phyloP scores from a whole-genome alignment of 2,113 vertebrate species.

The Boleophthalmus pectinirostris region DNA sequence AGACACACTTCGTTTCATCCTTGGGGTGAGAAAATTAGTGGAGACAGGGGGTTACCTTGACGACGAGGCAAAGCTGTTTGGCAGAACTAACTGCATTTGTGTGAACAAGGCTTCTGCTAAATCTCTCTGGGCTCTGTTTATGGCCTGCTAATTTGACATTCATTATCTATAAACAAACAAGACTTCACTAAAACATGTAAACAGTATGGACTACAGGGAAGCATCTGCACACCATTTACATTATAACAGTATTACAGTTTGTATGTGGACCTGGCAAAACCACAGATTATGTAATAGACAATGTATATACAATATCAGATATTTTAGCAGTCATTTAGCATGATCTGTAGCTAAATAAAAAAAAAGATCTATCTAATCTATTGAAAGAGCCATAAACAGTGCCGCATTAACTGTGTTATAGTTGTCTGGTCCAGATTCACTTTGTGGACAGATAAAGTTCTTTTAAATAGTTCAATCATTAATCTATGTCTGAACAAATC shows the following conservation, averaged over 20 bases:
- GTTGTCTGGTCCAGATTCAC: too few relatives aligned
- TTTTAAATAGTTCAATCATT: too few relatives aligned
- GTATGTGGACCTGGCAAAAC: not conserved
- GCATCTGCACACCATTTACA: not conserved
- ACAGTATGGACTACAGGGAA: not conserved
- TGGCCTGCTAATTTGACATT: conserved; percentile 1
- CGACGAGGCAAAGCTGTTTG: conserved; percentile 75
- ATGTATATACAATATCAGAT: not conserved
- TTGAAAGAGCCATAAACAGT: too few relatives aligned
- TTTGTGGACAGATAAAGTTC: too few relatives aligned
- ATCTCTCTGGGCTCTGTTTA: not conserved
- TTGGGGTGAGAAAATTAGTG: conserved; percentile 34
- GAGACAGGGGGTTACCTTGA: conserved; percentile 75
- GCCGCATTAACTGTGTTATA: too few relatives aligned
- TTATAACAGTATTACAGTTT: not conserved
- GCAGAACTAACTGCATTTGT: conserved; percentile 53
- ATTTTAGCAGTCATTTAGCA: not conserved
- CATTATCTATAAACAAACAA: conserved; percentile 6
- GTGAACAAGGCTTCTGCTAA: conserved; percentile 2
- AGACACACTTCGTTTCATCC: conserved; percentile 14
- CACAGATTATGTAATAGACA: not conserved
- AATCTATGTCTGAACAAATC: too few relatives aligned
- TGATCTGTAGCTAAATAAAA: too few relatives aligned
- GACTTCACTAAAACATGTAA: not conserved
- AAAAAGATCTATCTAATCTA: too few relatives aligned